Evolutionary conservation across 2,797 vertebrate species (phyloP).

Genomic region (Zenarchopterus dispar): DNA sequence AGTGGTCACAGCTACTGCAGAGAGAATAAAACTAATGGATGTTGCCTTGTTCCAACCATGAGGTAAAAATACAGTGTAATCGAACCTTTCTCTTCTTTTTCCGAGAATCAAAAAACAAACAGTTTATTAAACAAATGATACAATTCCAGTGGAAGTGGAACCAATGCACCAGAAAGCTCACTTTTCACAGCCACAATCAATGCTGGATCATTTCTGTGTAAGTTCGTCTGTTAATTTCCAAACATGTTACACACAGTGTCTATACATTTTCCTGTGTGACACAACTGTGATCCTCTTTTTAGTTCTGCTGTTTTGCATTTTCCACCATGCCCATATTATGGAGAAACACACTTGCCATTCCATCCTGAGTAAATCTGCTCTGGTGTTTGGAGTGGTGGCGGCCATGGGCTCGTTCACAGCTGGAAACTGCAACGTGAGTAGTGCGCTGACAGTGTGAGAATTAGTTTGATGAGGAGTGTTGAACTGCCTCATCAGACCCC

Average conservation of each 20-base stretch:
- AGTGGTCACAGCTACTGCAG: slow-evolving; percentile 57
- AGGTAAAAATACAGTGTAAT: slow-evolving; percentile 66
- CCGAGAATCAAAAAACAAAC: neutral
- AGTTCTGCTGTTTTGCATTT: slow-evolving; percentile 82
- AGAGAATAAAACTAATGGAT: slow-evolving; percentile 60
- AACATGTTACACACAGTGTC: no score
- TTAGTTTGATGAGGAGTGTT: neutral
- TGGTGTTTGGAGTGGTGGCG: slow-evolving; percentile 74
- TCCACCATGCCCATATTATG: slow-evolving; percentile 83
- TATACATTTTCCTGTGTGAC: neutral
- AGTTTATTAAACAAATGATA: neutral
- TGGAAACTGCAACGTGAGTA: slow-evolving; percentile 85
- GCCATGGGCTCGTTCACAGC: slow-evolving; percentile 76
- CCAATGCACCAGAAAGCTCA: slow-evolving; percentile 75
- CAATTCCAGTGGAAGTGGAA: slow-evolving; percentile 78
- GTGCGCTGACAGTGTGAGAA: neutral
- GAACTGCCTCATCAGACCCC: neutral
- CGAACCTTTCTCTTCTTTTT: neutral
- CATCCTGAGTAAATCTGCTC: slow-evolving; percentile 71
- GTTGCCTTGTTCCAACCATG: slow-evolving; percentile 81
- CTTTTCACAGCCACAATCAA: slow-evolving; percentile 83
- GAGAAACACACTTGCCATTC: slow-evolving; percentile 65
- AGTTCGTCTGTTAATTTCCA: slow-evolving; percentile 50
- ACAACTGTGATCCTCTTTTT: slow-evolving; percentile 16
- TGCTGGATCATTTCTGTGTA: slow-evolving; percentile 79